Percentiles rank a stretch among this genome's conserved stretches.
phyloP scores from a whole-genome alignment of 1,140 invertebrate genomes.

The Stratiolaelaps scimitus region DNA sequence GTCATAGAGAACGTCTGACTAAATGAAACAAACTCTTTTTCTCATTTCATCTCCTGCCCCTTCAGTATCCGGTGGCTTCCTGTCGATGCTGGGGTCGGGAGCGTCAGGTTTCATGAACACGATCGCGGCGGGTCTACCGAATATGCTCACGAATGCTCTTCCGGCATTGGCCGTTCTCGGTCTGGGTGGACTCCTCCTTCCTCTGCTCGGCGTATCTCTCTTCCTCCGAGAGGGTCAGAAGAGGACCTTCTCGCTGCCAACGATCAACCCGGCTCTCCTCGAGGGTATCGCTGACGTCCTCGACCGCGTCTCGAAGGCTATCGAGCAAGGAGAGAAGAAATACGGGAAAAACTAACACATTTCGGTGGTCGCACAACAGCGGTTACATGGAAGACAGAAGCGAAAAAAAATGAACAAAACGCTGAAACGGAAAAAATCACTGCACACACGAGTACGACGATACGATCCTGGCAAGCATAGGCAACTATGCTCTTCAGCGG shows the following conservation, averaged over 20 bases:
- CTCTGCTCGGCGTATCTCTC: slow-evolving; percentile 23
- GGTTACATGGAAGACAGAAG: no score
- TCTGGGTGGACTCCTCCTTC: slow-evolving; percentile 1
- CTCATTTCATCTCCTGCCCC: no score
- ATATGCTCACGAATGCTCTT: slow-evolving; percentile 23
- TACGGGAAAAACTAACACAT: neutral
- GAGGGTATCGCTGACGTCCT: slow-evolving; percentile 21
- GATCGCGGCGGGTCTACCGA: slow-evolving; percentile 6
- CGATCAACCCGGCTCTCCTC: neutral
- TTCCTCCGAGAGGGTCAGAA: slow-evolving; percentile 25
- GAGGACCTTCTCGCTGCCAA: slow-evolving; percentile 24
- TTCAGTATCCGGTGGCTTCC: neutral
- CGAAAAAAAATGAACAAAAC: no score
- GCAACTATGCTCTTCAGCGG: no score
- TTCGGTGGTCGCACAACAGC: no score
- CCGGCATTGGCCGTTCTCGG: slow-evolving; percentile 11
- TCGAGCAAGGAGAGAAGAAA: slow-evolving; percentile 25
- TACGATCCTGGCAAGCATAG: no score
- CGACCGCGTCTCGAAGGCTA: slow-evolving; percentile 24
- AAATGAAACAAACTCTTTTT: no score
- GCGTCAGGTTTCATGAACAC: slow-evolving; percentile 23
- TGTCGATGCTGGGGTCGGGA: slow-evolving; percentile 14
- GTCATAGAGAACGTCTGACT: no score
- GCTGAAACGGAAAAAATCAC: no score
- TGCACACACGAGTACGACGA: no score